phyloP scores from a whole-genome alignment of 1,140 invertebrate genomes.

The Hypothenemus hampei region DNA sequence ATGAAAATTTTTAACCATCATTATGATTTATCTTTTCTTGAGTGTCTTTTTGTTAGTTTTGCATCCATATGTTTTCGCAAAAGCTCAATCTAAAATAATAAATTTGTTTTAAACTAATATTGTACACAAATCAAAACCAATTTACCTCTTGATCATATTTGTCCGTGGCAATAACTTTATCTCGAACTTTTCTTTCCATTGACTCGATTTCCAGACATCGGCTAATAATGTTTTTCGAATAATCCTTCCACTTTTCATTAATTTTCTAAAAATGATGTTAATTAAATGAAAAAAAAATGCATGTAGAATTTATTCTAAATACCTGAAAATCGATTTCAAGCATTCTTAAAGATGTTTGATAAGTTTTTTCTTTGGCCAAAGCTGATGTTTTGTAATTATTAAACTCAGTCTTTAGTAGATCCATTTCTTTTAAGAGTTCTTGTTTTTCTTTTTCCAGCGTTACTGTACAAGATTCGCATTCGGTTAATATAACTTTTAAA shows the following conservation, averaged over 20 bases:
- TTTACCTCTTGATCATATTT: slow-evolving; percentile 27
- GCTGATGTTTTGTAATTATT: slow-evolving; percentile 14
- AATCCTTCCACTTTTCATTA: slow-evolving; percentile 27
- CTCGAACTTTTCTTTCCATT: slow-evolving; percentile 26
- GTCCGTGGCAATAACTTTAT: slow-evolving; percentile 24
- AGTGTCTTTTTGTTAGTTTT: neutral
- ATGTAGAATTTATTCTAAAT: neutral
- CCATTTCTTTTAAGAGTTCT: slow-evolving; percentile 12
- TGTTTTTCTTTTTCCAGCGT: slow-evolving; percentile 20
- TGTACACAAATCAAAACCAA: neutral
- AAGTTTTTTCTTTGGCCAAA: slow-evolving; percentile 15
- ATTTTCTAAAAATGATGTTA: slow-evolving; percentile 21
- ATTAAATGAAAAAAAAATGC: neutral
- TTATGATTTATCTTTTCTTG: neutral
- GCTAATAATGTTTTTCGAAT: slow-evolving; percentile 27
- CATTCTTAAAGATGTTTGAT: slow-evolving; percentile 12
- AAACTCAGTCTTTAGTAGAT: slow-evolving; percentile 9
- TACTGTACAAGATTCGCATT: slow-evolving; percentile 24
- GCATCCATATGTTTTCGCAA: neutral
- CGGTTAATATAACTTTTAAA: slow-evolving; percentile 23
- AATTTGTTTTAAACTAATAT: neutral
- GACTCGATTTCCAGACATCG: slow-evolving; percentile 29
- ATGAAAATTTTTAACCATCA: too few species aligned
- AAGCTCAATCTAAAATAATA: neutral
- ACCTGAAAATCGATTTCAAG: slow-evolving; percentile 17